Conservation (phyloP, 2,888 invertebrate species). For the Yponomeuta plumbellus region DNA sequence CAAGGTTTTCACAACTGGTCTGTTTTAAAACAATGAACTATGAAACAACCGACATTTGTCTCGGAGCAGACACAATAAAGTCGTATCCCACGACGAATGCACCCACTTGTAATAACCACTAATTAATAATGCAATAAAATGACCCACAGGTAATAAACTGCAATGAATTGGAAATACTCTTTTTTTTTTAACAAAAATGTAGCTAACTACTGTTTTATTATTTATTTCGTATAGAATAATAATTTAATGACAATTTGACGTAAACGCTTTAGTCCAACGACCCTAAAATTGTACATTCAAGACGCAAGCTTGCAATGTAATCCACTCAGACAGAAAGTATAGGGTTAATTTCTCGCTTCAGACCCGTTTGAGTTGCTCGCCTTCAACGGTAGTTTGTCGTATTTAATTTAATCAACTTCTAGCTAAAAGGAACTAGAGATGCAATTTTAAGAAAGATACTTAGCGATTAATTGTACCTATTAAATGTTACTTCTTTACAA, state of each 20-base stretch:
- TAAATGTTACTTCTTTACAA: not conserved
- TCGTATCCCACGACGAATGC: slow-evolving; percentile 37
- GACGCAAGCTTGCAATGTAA: slow-evolving; percentile 32
- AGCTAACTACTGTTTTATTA: slow-evolving; percentile 21
- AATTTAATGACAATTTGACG: no score
- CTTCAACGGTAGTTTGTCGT: not conserved
- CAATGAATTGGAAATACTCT: no score
- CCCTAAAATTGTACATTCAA: slow-evolving; percentile 15
- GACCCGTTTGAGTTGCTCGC: not conserved
- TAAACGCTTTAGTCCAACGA: no score
- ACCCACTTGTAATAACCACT: slow-evolving; percentile 26
- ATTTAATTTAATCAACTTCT: not conserved
- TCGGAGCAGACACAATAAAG: slow-evolving; percentile 33
- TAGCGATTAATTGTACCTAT: not conserved
- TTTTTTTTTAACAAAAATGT: no score
- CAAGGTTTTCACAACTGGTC: not conserved
- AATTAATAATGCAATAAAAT: slow-evolving; percentile 47
- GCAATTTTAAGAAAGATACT: not conserved
- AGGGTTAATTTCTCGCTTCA: not conserved
- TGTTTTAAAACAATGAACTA: slow-evolving; percentile 1
- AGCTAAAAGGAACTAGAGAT: no score
- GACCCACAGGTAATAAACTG: slow-evolving; percentile 34
- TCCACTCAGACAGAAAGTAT: not conserved
- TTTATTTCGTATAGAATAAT: no score
- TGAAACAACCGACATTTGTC: slow-evolving; percentile 2